Conservation (phyloP, 2,888 invertebrate genomes). For the Philereme vetulata region DNA sequence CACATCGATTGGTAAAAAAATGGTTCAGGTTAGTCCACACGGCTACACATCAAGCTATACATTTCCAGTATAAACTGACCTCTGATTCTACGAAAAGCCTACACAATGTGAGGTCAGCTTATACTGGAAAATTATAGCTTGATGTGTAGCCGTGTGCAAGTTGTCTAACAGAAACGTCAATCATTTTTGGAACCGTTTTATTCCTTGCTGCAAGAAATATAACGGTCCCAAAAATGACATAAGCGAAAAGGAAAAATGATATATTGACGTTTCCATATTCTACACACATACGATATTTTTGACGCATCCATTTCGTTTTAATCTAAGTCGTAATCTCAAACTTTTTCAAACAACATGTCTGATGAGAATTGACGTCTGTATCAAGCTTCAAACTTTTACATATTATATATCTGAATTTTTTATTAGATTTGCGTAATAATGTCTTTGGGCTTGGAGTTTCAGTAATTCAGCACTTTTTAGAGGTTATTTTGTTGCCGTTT, state of each 20-base stretch:
- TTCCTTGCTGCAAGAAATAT: too few relatives aligned
- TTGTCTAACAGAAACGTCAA: too few relatives aligned
- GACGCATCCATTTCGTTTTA: not conserved
- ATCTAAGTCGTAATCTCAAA: constrained; percentile 6
- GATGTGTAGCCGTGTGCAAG: too few relatives aligned
- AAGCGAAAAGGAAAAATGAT: too few relatives aligned
- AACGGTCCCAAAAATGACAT: too few relatives aligned
- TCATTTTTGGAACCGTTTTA: too few relatives aligned
- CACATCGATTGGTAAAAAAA: not conserved
- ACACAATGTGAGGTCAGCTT: too few relatives aligned
- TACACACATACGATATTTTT: constrained; percentile 1
- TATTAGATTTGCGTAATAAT: constrained; percentile 24
- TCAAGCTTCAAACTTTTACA: constrained; percentile 27
- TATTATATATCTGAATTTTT: constrained; percentile 26
- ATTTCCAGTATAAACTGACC: too few relatives aligned
- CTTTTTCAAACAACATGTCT: constrained; percentile 31
- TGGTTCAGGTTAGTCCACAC: not conserved
- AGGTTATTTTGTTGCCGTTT: constrained; percentile 1
- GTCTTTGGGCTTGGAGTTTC: constrained; percentile 12
- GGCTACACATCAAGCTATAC: too few relatives aligned
- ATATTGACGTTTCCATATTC: not conserved
- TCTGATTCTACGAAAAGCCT: too few relatives aligned
- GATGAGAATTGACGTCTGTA: constrained; percentile 42
- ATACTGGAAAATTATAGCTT: too few relatives aligned
- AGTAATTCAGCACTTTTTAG: constrained; percentile 7